phyloP scores from a whole-genome alignment of 2,113 vertebrate species.

The Ochotona curzoniae region DNA sequence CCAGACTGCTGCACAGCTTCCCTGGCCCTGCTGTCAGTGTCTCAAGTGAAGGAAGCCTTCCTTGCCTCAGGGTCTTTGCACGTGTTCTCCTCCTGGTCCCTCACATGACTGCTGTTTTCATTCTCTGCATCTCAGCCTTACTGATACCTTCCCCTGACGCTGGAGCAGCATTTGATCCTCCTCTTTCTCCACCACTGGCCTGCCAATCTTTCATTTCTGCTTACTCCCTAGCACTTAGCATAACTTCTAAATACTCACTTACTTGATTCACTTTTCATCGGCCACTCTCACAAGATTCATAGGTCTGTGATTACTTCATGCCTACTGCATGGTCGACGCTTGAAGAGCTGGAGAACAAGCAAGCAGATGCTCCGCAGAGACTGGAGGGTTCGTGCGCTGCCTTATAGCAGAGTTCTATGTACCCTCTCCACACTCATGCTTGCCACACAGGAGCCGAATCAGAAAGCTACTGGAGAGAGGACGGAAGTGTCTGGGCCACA shows the following conservation, averaged over 20 bases:
- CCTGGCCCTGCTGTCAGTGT: background rate
- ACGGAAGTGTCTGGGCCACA: background rate
- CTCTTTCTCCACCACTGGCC: background rate
- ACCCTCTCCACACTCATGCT: too few relatives aligned
- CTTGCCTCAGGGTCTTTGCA: background rate
- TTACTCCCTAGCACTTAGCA: background rate
- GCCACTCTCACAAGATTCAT: background rate
- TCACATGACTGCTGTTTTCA: background rate
- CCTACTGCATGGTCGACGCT: background rate
- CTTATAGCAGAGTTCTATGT: background rate
- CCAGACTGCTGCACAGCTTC: background rate
- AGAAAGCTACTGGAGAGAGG: background rate
- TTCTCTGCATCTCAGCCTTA: background rate
- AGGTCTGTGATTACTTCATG: background rate
- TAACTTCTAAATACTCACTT: background rate
- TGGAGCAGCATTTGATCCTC: background rate
- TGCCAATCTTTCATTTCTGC: background rate
- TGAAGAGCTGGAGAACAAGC: background rate
- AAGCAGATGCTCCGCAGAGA: background rate
- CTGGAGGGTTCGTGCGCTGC: background rate
- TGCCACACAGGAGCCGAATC: background rate
- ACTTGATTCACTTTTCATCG: background rate
- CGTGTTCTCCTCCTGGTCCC: background rate
- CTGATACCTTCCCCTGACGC: background rate
- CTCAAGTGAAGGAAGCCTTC: background rate